Percentiles rank a stretch among this genome's conserved stretches.
phyloP scores from a whole-genome alignment of 2,797 vertebrate genomes.

The Psittacula derbiana region DNA sequence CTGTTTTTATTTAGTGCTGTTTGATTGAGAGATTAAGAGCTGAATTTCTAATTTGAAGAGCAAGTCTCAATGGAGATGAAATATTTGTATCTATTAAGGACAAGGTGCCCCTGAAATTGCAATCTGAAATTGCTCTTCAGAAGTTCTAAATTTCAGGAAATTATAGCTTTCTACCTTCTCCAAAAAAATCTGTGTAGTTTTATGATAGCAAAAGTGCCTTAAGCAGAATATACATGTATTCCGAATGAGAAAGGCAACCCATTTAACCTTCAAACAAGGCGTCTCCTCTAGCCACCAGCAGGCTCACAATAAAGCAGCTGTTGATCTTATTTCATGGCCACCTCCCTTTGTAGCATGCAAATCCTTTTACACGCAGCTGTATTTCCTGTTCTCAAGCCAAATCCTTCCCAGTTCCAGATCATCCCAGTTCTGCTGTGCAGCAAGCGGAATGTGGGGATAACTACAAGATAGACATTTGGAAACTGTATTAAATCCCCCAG shows the following conservation, averaged over 20 bases:
- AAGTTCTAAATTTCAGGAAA: slow-evolving; percentile 24
- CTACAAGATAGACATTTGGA: background rate
- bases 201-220: background rate
- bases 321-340: background rate
- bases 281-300: background rate
- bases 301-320: background rate
- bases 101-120: slow-evolving; percentile 47
- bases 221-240: background rate
- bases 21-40: slow-evolving; percentile 50
- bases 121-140: slow-evolving; percentile 2
- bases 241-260: background rate
- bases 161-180: background rate
- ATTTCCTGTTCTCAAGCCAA: background rate
- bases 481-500: background rate
- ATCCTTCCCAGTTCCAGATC: background rate
- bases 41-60: slow-evolving; percentile 36
- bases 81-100: slow-evolving; percentile 31
- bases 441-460: background rate
- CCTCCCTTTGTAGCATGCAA: background rate
- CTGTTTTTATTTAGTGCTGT: slow-evolving; percentile 34
- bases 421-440: background rate
- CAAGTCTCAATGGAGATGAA: slow-evolving; percentile 1
- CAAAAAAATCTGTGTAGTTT: background rate
- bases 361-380: background rate
- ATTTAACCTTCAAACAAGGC: background rate